Base-by-base conservation (phyloP, 2,113 vertebrate genomes). In the Cygnus buccinator region DNA sequence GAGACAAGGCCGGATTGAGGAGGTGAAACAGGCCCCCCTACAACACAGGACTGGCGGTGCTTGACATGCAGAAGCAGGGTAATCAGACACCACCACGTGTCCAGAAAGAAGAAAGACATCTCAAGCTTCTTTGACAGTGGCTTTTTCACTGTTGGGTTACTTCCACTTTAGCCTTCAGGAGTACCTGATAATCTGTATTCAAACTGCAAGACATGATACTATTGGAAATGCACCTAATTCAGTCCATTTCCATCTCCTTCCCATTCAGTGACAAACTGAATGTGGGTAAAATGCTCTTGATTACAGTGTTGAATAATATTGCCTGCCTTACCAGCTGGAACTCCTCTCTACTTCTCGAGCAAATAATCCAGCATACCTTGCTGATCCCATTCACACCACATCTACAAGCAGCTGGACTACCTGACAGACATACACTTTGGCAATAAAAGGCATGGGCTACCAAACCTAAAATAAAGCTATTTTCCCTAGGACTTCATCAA, bases 361-460 rank as follows among this genome's bases (percentile, higher is more conserved):
- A 87, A 67, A 35, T 4, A 58, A 37, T 54, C 8, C 5, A 77
- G 55, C 25, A 52, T 9, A 14, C 16, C 8, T 31, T 2, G 6
- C 2, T 44, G 55, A 26, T n/a, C 41, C 18, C 35, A 3, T 29
- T 71, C 31, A 5, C 3, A 28, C 11, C 17, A 1, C 0, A 41
- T 1, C 15, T 5, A 20, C 50, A 43, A 89, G 58, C 31, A 68
- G 48, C 18, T 7, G 15, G 33, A 11, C 44, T 39, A 12, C 10
- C 2, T 29, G 65, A 35, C 17, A 61, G 50, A 7, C 44, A 18
- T 9, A 6, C 5, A 26, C 39, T 55, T 33, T 72, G 62, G 23
- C 37, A 37, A 1, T 3, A 13, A 46, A 80, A 20, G 7, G 23
- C 39, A 35, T 2, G 5, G 14, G 22, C 10, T 77, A 25, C 4